phyloP scores from a whole-genome alignment of 2,797 vertebrate genomes.

The Galago senegalensis region DNA sequence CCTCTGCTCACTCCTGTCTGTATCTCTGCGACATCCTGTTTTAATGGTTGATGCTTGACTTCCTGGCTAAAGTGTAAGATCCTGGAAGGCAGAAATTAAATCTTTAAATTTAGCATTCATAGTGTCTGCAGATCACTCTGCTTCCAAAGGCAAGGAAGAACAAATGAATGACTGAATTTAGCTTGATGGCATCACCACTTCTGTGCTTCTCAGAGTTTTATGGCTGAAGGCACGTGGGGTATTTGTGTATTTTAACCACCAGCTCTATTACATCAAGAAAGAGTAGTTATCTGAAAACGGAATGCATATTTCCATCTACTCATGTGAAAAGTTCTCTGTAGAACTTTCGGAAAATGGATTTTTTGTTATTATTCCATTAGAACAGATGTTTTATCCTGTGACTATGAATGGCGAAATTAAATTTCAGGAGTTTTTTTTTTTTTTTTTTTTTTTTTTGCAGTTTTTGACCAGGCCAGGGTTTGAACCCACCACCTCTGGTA shows the following conservation, averaged over 20 bases:
- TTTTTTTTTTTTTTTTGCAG: too few species aligned
- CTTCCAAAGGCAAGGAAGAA: conserved; percentile 11
- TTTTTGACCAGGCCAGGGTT: too few species aligned
- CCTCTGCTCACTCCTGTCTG: not conserved
- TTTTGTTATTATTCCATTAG: conserved; percentile 75
- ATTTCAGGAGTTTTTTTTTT: conserved; percentile 50
- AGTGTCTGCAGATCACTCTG: not conserved
- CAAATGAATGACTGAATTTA: not conserved
- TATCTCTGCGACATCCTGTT: not conserved
- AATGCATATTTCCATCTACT: conserved; percentile 72
- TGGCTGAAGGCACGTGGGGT: not conserved
- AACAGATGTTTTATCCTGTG: conserved; percentile 76
- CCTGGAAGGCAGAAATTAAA: not conserved
- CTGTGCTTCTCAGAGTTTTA: not conserved
- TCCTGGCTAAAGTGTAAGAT: not conserved
- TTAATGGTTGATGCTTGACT: not conserved
- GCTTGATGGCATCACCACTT: not conserved
- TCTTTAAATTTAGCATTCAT: not conserved
- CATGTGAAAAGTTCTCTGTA: conserved; percentile 64
- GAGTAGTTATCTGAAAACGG: conserved; percentile 71
- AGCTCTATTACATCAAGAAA: conserved; percentile 55
- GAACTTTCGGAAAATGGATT: conserved; percentile 54
- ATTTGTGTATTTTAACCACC: conserved; percentile 28
- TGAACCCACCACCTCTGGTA: too few species aligned
- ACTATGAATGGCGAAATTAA: conserved; percentile 57